phyloP scores from a whole-genome alignment of 1,140 invertebrate species.

The Sitobion miscanthi region DNA sequence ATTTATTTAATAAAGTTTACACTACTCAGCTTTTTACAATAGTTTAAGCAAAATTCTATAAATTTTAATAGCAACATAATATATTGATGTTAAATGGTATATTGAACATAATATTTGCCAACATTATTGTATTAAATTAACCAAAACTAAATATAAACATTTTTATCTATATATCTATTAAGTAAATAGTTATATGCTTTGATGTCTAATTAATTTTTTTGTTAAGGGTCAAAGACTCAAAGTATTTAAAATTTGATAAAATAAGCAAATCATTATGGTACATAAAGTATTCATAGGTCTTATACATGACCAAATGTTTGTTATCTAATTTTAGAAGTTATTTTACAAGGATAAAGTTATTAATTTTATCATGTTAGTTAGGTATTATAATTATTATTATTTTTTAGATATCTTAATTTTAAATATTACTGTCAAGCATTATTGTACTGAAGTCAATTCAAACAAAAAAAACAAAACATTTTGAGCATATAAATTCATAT shows the following conservation, averaged over 20 bases:
- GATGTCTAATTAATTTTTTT: background rate
- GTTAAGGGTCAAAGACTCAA: background rate
- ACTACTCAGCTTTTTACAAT: too few relatives aligned
- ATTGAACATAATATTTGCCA: background rate
- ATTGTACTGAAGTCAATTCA: background rate
- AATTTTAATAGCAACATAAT: too few relatives aligned
- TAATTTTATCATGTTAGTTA: background rate
- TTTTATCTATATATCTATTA: background rate
- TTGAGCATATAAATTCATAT: background rate
- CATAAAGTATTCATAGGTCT: background rate
- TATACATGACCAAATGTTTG: background rate
- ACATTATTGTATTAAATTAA: background rate
- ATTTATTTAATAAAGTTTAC: too few relatives aligned
- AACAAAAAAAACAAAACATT: background rate
- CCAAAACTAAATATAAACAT: background rate
- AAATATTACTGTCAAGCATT: background rate
- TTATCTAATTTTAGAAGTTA: background rate
- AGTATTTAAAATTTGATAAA: background rate
- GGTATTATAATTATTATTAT: background rate
- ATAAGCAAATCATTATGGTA: background rate
- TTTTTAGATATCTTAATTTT: background rate
- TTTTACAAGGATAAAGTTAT: background rate
- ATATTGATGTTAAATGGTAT: background rate
- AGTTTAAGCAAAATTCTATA: too few relatives aligned
- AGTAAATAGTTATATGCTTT: background rate